Base-by-base conservation (phyloP, 2,888 invertebrate species). In the Drosophila differens region DNA sequence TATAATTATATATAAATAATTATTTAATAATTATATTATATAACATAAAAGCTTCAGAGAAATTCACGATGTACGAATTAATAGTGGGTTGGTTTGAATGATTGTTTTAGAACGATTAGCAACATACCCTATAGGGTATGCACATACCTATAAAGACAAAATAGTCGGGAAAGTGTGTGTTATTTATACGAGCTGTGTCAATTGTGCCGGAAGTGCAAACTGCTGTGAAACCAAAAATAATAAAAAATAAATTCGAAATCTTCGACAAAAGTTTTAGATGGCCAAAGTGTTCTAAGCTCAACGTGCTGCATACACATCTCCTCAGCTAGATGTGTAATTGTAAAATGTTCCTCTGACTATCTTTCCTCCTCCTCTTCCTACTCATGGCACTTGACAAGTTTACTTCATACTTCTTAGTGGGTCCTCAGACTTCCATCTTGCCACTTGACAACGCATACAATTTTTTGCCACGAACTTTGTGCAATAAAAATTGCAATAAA, bases 401-500 rank as follows among this genome's bases (percentile, higher is more conserved):
- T 85, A 85, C 85, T 83, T 83, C 81, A 68, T 33, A 33, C 81
- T 81, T 55, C 83, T 70, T 82, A 79, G 66, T 60, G n/a, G 4
- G 12, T 19, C 12, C 44, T 54, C n/a, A 35, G 37, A 57, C 39
- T 35, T 49, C 22, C 25, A 39, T n/a, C 19, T 37, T 66, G 61
- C 67, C 70, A 83, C 84, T 83, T 77, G 81, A 77, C 84, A 84
- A 81, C 87, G 87, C 64, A 85, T 75, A 76, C 79, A 89, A 85
- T 39, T 37, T 39, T 12, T 57, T 14, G 6, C 12, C 12, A 7
- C 19, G 70, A 58, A 63, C 59, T 55, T 49, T 70, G 51, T 51
- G 85, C 82, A 81, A 89, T 79, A 85, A 84, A 87, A 84, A 76
- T 69, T 87, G 85, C 88, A 79, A 85, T 90, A 90, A 85, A 88